Base-by-base conservation (phyloP, 2,888 invertebrate species). In the Lycaena phlaeas region DNA sequence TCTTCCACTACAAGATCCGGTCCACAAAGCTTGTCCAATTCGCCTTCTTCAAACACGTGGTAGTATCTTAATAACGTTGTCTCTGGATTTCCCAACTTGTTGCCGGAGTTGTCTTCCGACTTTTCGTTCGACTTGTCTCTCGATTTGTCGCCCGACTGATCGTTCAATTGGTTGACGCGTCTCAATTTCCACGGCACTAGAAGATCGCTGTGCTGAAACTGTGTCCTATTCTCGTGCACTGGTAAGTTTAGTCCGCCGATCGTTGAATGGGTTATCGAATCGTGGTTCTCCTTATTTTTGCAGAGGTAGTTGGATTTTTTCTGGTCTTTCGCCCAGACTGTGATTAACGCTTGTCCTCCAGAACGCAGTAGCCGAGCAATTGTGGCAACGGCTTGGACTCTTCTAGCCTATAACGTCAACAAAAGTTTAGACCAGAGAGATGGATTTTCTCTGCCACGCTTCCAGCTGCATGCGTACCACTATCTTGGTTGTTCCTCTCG, bases 241-340 rank as follows among this genome's bases (percentile, higher is more conserved):
- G 95, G 94, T 10, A 96, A 72, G 11, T 59, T 61, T 0, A 84
- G 41, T 0, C 73, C 70, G 2, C 53, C 67, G 0, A 66, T 61
- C 1, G 66, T 59, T 1, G 67, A 48, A 27, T 54, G 53, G 3
- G 62, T 51, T 40, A 34, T 44, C 9, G 51, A 22, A 1, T 43
- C 44, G 3, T 37, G 37, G 25, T 40, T 45, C 43, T 69, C 58
- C 26, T 59, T 50, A 22, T 50, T 51, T 56, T 77, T 62, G 37
- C 56, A 56, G 2, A 78, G 55, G 47, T 86, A 82, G 41, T 74
- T 85, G 29, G 91, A 86, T 45, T 81, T 87, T 2, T 86, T 85
- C 72, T 97, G 97, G 63, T 97, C 92, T 68, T 93, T 92, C 0
- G 98, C 96, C 99, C 99, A 99, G 0, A 98, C 98, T 51, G 98